Evolutionary conservation across 2,797 vertebrate species (phyloP).

Genomic region (Epinephelus awoara): DNA sequence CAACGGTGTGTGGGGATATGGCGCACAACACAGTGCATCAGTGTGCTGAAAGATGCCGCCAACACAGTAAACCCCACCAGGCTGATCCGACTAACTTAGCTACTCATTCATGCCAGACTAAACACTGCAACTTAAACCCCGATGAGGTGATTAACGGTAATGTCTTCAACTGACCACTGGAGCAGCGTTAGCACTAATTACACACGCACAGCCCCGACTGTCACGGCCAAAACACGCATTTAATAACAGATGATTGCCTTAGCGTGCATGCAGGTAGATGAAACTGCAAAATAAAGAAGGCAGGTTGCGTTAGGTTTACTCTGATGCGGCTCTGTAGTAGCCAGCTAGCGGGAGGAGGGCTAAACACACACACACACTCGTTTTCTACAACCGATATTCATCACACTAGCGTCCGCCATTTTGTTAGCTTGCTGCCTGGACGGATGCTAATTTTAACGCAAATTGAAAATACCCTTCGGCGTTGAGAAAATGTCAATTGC

Average conservation of each 20-base stretch:
- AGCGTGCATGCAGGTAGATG: no score
- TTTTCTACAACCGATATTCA: slow-evolving; percentile 59
- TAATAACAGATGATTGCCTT: accelerated
- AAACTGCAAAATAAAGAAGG: neutral
- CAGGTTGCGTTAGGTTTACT: neutral
- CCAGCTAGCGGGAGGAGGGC: slow-evolving; percentile 43
- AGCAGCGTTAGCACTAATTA: slow-evolving; percentile 39
- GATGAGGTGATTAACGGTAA: slow-evolving; percentile 26
- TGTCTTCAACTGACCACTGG: slow-evolving; percentile 56
- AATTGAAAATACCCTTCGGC: neutral
- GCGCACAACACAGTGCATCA: slow-evolving; percentile 25
- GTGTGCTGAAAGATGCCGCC: slow-evolving; percentile 17
- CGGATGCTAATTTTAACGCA: slow-evolving; percentile 58
- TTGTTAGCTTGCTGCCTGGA: slow-evolving; percentile 76
- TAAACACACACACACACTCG: slow-evolving; percentile 36
- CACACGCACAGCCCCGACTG: slow-evolving; percentile 26
- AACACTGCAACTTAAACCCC: slow-evolving; percentile 10
- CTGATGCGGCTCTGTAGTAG: neutral
- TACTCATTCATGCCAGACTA: slow-evolving; percentile 8
- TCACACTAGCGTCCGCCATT: slow-evolving; percentile 80
- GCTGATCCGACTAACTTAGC: neutral
- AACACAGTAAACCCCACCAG: neutral
- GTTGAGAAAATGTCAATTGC: accelerated
- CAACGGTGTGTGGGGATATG: slow-evolving; percentile 49
- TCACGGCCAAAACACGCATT: slow-evolving; percentile 17